Percentiles rank a stretch among this genome's conserved stretches.
phyloP scores from a whole-genome alignment of 2,888 invertebrate genomes.

The Encarsia formosa region DNA sequence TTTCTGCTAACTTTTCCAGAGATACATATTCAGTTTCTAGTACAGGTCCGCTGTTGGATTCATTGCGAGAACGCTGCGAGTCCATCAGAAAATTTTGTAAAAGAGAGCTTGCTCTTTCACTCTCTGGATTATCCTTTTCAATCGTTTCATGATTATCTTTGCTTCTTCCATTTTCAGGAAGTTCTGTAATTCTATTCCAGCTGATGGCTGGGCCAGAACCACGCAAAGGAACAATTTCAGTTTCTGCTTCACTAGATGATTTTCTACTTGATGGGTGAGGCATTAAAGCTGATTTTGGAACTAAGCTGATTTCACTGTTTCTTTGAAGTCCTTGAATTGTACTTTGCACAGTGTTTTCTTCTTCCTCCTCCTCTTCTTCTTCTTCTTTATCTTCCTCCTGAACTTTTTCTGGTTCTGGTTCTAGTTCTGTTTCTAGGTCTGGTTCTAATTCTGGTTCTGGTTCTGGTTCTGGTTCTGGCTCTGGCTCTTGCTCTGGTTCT shows the following conservation, averaged over 20 bases:
- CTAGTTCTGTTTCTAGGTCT: too few relatives aligned
- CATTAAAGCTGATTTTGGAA: constrained; percentile 28
- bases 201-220: constrained; percentile 27
- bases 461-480: too few relatives aligned
- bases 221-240: constrained; percentile 25
- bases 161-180: constrained; percentile 1
- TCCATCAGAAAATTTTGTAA: constrained; percentile 46
- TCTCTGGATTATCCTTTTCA: constrained; percentile 29
- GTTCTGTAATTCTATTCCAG: constrained; percentile 35
- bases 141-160: constrained; percentile 4
- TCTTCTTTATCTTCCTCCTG: constrained; percentile 9
- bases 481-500: too few relatives aligned
- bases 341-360: constrained; percentile 5
- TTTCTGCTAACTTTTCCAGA: constrained; percentile 59
- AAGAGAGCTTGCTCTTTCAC: constrained; percentile 33
- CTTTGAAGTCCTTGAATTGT: constrained; percentile 15
- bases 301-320: constrained; percentile 26
- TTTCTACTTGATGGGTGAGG: constrained; percentile 10
- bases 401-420: too few relatives aligned
- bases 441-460: too few relatives aligned
- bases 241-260: constrained; percentile 12
- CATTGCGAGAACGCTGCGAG: constrained; percentile 39
- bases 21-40: constrained; percentile 62
- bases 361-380: constrained; percentile 10
- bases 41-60: constrained; percentile 34